phyloP scores from a whole-genome alignment of 2,888 invertebrate species.

The Alentia gelatinosa region DNA sequence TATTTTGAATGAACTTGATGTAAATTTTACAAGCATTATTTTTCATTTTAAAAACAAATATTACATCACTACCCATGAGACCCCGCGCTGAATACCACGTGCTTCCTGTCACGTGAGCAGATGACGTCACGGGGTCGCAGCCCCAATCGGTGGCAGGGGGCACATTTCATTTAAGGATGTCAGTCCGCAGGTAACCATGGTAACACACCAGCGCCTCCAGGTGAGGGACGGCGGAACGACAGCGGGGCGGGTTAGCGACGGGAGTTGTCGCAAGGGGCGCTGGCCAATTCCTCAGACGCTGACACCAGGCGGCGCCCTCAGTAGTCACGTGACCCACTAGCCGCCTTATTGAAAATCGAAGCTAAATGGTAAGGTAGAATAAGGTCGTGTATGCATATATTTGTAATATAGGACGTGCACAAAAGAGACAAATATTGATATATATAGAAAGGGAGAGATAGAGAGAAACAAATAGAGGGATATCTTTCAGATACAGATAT shows the following conservation, averaged over 20 bases:
- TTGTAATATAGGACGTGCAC: no score
- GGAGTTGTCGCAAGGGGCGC: constrained; percentile 9
- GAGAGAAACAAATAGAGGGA: no score
- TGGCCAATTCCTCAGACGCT: neutral
- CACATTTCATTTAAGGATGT: neutral
- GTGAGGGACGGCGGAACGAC: neutral
- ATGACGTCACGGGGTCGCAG: neutral
- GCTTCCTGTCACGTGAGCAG: no score
- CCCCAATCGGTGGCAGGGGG: neutral
- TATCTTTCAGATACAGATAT: no score
- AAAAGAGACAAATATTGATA: no score
- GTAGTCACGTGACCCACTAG: neutral
- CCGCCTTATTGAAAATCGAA: neutral
- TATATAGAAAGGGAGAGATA: no score
- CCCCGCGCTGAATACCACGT: no score
- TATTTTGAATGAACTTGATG: no score
- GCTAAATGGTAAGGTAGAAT: neutral
- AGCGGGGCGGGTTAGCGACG: neutral
- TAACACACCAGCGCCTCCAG: neutral
- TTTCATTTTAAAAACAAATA: no score
- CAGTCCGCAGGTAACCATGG: constrained; percentile 21
- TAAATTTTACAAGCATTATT: no score
- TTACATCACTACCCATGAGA: no score
- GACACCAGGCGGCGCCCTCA: neutral
- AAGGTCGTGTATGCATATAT: no score